These are phyloP conservation scores for Pavo muticus DNA, from an alignment of 2,113 vertebrate species.

Conservation along the genomic window DNA sequence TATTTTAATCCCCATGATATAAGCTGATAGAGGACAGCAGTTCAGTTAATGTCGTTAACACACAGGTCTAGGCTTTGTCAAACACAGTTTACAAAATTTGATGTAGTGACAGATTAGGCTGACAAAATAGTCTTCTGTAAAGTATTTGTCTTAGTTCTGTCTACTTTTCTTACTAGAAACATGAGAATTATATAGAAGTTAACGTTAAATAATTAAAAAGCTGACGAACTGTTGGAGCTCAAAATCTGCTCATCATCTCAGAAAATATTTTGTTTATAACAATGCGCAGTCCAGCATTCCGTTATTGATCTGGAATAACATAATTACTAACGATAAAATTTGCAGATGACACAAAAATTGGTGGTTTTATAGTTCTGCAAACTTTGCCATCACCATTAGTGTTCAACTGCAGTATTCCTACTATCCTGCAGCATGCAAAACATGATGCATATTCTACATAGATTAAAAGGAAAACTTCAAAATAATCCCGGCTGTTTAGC, in stretches of 20 bases:
- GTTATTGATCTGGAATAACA: not conserved
- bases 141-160: not conserved
- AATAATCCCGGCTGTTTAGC: not conserved
- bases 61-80: not conserved
- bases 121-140: not conserved
- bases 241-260: not conserved
- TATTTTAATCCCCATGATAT: not conserved
- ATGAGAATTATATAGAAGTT: not conserved
- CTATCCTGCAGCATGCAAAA: not conserved
- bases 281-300: not conserved
- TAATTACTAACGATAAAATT: not conserved
- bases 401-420: not conserved
- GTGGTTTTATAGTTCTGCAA: not conserved
- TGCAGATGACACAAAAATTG: not conserved
- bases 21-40: not conserved
- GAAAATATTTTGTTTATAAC: not conserved
- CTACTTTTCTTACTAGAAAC: not conserved
- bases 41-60: not conserved
- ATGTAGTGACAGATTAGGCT: not conserved
- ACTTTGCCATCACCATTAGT: not conserved
- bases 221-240: not conserved
- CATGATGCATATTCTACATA: not conserved
- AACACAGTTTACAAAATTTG: not conserved
- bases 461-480: not conserved
- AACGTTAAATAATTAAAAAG: not conserved